These are phyloP conservation scores for Cremastobaeus sp. DNA, from an alignment of 2,888 invertebrate genomes.

Conservation along the genomic window DNA sequence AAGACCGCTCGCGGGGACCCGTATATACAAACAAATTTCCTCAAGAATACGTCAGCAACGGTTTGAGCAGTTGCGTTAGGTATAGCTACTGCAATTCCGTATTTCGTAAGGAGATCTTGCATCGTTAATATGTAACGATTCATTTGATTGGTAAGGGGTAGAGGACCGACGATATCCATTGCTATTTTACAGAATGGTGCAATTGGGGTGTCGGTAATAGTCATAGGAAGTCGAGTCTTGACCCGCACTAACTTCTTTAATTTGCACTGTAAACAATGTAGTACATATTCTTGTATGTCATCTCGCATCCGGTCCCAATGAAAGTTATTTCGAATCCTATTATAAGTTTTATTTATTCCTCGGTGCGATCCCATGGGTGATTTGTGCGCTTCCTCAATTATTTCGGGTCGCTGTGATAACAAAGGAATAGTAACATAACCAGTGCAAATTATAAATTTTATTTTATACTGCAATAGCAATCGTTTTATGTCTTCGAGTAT, in stretches of 20 bases:
- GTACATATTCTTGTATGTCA: too few species aligned
- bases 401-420: background rate
- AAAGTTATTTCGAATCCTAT: background rate
- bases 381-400: background rate
- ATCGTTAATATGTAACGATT: background rate
- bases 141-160: background rate
- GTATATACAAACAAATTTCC: background rate
- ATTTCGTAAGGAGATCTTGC: constrained; percentile 2
- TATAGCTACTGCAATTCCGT: background rate
- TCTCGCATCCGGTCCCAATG: too few species aligned
- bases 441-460: background rate
- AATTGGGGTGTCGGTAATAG: background rate
- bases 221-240: background rate
- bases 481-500: background rate
- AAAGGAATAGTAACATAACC: background rate
- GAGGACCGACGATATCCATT: background rate
- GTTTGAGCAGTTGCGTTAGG: background rate
- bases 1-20: background rate
- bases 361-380: background rate
- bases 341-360: background rate
- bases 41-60: constrained; percentile 1
- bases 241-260: background rate
- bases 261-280: too few species aligned
- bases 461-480: background rate
- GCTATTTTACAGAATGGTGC: background rate